These are phyloP conservation scores for Philopedon plagiatum DNA, from an alignment of 2,888 invertebrate species.

Conservation along the genomic window DNA sequence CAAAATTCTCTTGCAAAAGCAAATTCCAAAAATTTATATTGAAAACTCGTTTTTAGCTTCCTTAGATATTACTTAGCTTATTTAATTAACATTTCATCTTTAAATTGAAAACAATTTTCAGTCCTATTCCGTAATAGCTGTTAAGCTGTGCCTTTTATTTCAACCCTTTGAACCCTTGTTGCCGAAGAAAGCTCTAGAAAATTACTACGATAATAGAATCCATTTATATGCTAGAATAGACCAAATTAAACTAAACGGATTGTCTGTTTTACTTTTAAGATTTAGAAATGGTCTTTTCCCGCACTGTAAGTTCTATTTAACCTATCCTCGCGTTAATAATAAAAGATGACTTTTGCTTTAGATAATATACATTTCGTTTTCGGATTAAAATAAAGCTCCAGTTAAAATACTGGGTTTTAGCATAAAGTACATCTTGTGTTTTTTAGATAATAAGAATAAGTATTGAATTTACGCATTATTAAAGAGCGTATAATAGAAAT, in stretches of 20 bases:
- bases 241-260: conserved; percentile 1
- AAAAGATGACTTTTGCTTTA: not conserved
- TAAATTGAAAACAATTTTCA: not conserved
- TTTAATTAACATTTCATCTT: too few relatives aligned
- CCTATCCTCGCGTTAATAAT: not conserved
- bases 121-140: not conserved
- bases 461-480: too few relatives aligned
- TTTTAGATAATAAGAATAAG: too few relatives aligned
- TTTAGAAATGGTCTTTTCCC: not conserved
- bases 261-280: conserved; percentile 6
- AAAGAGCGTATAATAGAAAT: too few relatives aligned
- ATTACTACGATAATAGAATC: conserved; percentile 12
- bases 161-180: conserved; percentile 6
- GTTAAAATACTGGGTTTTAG: too few relatives aligned
- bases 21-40: too few relatives aligned
- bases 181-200: conserved; percentile 9
- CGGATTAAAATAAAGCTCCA: too few relatives aligned
- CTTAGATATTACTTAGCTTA: too few relatives aligned
- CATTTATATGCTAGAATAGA: conserved; percentile 6
- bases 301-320: not conserved
- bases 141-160: not conserved
- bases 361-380: too few relatives aligned
- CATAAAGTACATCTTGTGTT: too few relatives aligned
- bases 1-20: too few relatives aligned
- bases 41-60: too few relatives aligned